These are phyloP conservation scores for Chinchilla lanigera DNA, from an alignment of 2,113 vertebrate genomes.

Conservation along the genomic window DNA sequence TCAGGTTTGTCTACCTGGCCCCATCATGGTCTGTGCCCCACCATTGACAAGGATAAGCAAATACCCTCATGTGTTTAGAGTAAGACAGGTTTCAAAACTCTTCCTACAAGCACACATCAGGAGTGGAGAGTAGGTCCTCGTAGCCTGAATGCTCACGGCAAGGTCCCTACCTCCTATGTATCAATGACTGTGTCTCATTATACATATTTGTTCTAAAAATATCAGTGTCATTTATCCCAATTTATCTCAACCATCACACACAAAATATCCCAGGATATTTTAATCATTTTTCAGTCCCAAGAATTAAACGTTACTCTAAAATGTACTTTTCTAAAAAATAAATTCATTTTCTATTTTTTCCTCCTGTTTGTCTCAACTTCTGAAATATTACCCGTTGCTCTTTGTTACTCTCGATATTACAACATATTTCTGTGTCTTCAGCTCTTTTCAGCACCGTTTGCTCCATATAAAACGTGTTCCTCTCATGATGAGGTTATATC, in stretches of 20 bases:
- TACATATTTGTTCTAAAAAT: neutral
- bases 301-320: neutral
- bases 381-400: neutral
- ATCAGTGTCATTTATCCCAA: neutral
- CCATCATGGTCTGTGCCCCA: neutral
- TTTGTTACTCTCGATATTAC: neutral
- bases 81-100: neutral
- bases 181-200: neutral
- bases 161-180: fast-evolving
- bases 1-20: neutral
- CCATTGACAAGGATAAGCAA: neutral
- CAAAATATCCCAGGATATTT: neutral
- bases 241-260: neutral
- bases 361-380: neutral
- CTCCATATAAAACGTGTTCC: neutral
- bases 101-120: neutral
- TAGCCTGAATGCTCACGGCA: neutral
- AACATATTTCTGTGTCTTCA: neutral
- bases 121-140: neutral
- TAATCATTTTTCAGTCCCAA: neutral
- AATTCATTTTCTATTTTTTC: neutral
- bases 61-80: neutral
- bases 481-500: neutral
- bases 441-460: neutral
- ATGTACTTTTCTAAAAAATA: neutral